Evolutionary conservation across 1,140 invertebrate species (phyloP).

Genomic region (Camponotus pennsylvanicus): DNA sequence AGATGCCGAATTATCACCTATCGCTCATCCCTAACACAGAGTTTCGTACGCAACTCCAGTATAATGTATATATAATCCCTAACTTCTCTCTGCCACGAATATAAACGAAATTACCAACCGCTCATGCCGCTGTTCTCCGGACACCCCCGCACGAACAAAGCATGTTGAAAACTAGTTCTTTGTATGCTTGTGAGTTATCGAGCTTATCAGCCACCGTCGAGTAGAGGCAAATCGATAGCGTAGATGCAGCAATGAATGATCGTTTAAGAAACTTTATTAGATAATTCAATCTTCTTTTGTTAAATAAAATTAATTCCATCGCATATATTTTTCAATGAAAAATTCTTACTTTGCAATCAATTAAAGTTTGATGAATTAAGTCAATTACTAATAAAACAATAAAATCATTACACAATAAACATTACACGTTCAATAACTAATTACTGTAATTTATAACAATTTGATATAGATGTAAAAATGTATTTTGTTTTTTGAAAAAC

Average conservation of each 20-base stretch:
- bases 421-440: neutral
- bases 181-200: slow-evolving; percentile 71
- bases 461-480: neutral
- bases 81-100: slow-evolving; percentile 22
- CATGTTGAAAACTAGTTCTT: slow-evolving; percentile 73
- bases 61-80: slow-evolving; percentile 28
- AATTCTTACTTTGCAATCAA: neutral
- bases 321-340: neutral
- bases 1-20: slow-evolving; percentile 10
- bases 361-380: neutral
- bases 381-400: neutral
- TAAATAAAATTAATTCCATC: slow-evolving; percentile 33
- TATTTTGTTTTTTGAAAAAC: neutral
- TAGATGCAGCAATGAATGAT: slow-evolving; percentile 60
- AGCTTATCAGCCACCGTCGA: slow-evolving; percentile 64
- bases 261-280: slow-evolving; percentile 51
- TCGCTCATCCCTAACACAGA: slow-evolving; percentile 4
- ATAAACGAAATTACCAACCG: slow-evolving; percentile 66
- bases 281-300: slow-evolving; percentile 27
- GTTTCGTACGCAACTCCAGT: slow-evolving; percentile 39
- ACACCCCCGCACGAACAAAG: neutral
- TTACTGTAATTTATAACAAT: neutral
- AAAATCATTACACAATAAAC: neutral
- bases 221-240: slow-evolving; percentile 43
- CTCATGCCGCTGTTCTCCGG: slow-evolving; percentile 25